Evolutionary conservation across 2,797 vertebrate species (phyloP), one percentile per base, ranked within the genome.

Genomic region (Oreochromis grahami): DNA sequence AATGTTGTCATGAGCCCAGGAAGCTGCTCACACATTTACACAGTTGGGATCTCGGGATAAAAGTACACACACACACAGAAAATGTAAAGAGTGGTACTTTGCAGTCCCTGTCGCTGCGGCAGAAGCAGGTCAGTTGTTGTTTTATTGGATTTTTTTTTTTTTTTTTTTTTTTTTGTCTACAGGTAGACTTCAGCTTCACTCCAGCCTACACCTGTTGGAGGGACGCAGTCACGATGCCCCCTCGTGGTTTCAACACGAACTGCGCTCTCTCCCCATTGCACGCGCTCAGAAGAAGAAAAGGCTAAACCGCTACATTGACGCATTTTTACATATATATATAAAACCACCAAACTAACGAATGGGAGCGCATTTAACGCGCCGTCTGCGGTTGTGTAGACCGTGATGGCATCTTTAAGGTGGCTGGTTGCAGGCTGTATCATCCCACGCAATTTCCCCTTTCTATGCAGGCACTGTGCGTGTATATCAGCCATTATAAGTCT

Each of bases 141-240:
- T 68, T 48, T 13, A 29, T 10, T 24, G 8, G 7, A 24, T 56
- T 0, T 8, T 41, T 84, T 51, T 79, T 65, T 14, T 38, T 12
- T 24, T 21, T 2, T 21, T 53, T 74, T 3, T 34, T 32, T 83
- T 51, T 80, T 74, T 8, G 65, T 89, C 92, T 60, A 94, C 94
- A 95, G 94, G 94, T 94, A 94, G 82, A 91, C 82, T 88, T 82
- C 79, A 82, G 88, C 82, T 87, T 72, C 83, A 78, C 91, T 89
- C 86, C 79, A 88, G 84, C 79, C 90, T 95, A 92, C 94, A 96
- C 95, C 95, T 96, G 95, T 95, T 95, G 94, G 94, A 91, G 79
- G 94, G 85, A 93, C 87, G 92, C 91, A 93, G 91, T 94, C 92
- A 93, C 92, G 93, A 92, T 83, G 95, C 95, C 95, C 93, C 92